These are phyloP conservation scores for Calyptomena viridis DNA, from an alignment of 2,113 vertebrate genomes.

Conservation along the genomic window DNA sequence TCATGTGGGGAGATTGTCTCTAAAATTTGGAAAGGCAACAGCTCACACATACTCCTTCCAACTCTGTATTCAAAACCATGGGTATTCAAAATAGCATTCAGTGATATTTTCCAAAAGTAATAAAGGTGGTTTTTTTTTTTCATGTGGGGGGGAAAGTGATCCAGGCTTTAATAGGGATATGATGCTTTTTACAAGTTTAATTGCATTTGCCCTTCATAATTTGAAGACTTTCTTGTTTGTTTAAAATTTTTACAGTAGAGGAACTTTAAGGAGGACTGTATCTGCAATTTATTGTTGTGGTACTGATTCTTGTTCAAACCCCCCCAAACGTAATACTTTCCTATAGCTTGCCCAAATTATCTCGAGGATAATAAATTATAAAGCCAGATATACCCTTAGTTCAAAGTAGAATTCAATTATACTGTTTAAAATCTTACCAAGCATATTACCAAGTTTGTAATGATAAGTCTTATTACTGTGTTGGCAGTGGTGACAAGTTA, in stretches of 20 bases:
- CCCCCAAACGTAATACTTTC: not conserved
- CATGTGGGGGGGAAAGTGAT: not conserved
- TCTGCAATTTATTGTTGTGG: not conserved
- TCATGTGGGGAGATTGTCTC: too few species aligned
- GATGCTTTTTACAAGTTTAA: not conserved
- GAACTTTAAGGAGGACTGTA: not conserved
- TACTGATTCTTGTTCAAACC: not conserved
- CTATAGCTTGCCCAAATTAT: not conserved
- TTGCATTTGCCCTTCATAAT: not conserved
- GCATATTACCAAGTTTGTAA: not conserved
- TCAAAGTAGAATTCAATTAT: not conserved
- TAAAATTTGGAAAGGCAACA: not conserved
- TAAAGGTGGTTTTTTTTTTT: not conserved
- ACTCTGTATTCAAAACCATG: not conserved
- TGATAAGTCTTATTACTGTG: not conserved
- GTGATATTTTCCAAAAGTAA: not conserved
- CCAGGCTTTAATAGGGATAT: not conserved
- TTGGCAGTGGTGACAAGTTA: not conserved
- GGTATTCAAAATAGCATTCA: not conserved
- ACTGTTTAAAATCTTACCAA: not conserved
- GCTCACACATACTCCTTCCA: not conserved
- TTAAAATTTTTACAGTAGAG: not conserved
- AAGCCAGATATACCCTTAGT: not conserved
- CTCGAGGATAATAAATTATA: not conserved
- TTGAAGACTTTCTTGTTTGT: not conserved